Percentiles rank a stretch among this genome's conserved stretches.
phyloP scores from a whole-genome alignment of 2,888 invertebrate genomes.

The Callyntrura sp. region DNA sequence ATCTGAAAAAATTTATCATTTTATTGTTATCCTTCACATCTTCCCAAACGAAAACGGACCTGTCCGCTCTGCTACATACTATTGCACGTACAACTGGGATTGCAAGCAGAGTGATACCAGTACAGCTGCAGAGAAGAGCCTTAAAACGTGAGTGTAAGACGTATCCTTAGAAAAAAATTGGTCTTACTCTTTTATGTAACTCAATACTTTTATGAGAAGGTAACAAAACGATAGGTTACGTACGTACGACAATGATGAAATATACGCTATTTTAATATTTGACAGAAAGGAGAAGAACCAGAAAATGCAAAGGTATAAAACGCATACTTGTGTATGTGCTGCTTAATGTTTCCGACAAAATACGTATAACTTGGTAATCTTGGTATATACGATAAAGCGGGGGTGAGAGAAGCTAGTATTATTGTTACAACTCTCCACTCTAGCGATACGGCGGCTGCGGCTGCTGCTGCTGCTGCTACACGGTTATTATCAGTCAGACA shows the following conservation, averaged over 20 bases:
- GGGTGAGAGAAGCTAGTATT: constrained; percentile 58
- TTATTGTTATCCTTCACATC: constrained; percentile 63
- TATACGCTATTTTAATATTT: constrained; percentile 12
- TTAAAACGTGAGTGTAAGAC: not conserved
- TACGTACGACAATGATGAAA: constrained; percentile 31
- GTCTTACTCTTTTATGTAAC: constrained; percentile 54
- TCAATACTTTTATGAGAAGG: constrained; percentile 58
- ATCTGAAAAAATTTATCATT: constrained; percentile 69
- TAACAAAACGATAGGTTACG: constrained; percentile 45
- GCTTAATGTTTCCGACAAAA: not conserved
- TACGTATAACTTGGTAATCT: not conserved
- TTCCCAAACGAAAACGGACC: constrained; percentile 22
- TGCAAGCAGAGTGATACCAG: not conserved
- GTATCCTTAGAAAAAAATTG: constrained; percentile 49
- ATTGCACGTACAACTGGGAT: not conserved
- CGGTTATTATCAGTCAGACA: constrained; percentile 55
- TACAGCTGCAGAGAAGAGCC: not conserved
- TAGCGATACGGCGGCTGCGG: not conserved
- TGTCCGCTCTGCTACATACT: not conserved
- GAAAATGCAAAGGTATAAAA: not conserved
- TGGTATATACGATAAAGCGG: constrained; percentile 20
- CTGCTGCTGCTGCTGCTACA: constrained; percentile 2
- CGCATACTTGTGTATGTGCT: not conserved
- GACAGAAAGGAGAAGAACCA: constrained; percentile 7
- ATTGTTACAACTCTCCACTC: not conserved